Percentiles rank a stretch among this genome's conserved stretches.
Conservation (phyloP, 1,140 invertebrate species). For the Camponotus floridanus region DNA sequence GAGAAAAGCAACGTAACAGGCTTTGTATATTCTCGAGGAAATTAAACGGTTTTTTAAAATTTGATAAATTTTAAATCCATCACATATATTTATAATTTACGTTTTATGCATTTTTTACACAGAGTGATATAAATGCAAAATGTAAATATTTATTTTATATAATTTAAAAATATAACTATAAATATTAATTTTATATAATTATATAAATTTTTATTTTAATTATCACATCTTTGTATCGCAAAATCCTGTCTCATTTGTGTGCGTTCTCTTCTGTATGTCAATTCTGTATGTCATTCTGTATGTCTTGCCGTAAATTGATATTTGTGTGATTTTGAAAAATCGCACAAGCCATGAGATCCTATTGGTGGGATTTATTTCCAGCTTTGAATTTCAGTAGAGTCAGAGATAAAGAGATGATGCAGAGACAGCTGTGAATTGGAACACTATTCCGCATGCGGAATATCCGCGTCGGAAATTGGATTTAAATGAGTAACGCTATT, state of each 20-base stretch:
- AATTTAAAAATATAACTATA: too few species aligned
- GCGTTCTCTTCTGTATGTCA: too few species aligned
- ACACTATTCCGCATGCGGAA: not conserved
- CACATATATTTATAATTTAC: not conserved
- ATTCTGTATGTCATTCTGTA: not conserved
- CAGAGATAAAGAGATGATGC: not conserved
- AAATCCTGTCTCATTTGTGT: not conserved
- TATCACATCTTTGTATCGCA: not conserved
- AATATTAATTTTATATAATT: not conserved
- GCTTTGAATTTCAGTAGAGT: conserved; percentile 4
- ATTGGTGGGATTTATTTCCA: not conserved
- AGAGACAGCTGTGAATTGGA: not conserved
- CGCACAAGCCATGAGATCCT: not conserved
- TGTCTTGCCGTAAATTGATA: not conserved
- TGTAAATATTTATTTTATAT: too few species aligned
- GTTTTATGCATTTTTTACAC: not conserved
- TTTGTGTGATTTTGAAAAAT: not conserved
- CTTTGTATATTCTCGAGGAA: not conserved
- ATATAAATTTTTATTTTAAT: not conserved
- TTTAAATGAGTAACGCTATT: conserved; percentile 4
- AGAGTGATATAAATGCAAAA: not conserved
- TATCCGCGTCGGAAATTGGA: conserved; percentile 2
- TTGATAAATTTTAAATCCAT: not conserved
- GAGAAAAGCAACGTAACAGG: not conserved
- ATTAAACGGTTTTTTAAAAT: not conserved